Evolutionary conservation across 2,888 invertebrate genomes (phyloP).

Genomic region (Synergus itoensis): DNA sequence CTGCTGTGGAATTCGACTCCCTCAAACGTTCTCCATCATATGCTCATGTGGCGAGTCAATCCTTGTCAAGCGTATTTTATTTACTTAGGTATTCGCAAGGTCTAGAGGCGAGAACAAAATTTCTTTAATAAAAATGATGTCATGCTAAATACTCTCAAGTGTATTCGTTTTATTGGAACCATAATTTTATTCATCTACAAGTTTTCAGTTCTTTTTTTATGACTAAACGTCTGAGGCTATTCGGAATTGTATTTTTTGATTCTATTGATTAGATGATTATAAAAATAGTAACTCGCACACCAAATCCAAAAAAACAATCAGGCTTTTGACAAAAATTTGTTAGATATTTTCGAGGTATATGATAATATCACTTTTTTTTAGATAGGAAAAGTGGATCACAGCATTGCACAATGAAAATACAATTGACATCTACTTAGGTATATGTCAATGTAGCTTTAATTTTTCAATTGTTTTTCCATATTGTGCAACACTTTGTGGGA

Average conservation of each 20-base stretch:
- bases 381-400: no score
- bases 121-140: neutral
- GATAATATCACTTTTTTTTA: no score
- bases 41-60: neutral
- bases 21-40: conserved; percentile 12
- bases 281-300: no score
- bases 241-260: neutral
- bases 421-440: no score
- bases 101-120: neutral
- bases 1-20: neutral
- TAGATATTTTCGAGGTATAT: no score
- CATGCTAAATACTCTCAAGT: neutral
- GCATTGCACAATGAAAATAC: no score
- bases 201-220: conserved; percentile 2
- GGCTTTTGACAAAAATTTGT: no score
- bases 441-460: no score
- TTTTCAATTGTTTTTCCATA: no score
- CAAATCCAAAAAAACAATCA: no score
- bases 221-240: neutral
- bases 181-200: neutral
- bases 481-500: no score
- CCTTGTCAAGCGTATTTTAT: neutral
- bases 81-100: neutral
- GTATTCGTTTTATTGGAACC: conserved; percentile 1
- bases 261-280: no score